Evolutionary conservation across 2,797 vertebrate genomes (phyloP).

Genomic region (Denticeps clupeoides): DNA sequence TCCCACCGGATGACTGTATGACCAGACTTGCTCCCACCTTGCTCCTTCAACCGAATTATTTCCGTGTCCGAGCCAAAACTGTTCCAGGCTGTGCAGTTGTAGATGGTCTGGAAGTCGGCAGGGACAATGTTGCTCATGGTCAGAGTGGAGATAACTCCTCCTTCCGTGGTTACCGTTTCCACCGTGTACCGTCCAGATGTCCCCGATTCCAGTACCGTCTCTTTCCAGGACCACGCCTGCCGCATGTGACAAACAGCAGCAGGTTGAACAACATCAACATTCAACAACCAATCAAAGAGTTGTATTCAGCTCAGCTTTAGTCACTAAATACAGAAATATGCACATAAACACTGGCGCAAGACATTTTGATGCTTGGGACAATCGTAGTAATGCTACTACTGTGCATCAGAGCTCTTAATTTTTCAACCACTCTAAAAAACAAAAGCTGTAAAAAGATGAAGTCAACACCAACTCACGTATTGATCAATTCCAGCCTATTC

Average conservation of each 20-base stretch:
- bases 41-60: slow-evolving; percentile 97
- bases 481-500: no score
- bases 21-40: slow-evolving; percentile 75
- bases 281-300: no score
- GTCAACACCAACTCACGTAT: no score
- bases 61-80: slow-evolving; percentile 97
- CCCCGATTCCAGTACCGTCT: slow-evolving; percentile 94
- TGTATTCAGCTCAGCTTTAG: neutral
- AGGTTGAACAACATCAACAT: neutral
- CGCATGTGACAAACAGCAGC: no score
- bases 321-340: no score
- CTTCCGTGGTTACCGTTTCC: slow-evolving; percentile 92
- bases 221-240: slow-evolving; percentile 99
- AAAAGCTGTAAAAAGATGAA: no score
- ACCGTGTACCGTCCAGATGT: slow-evolving; percentile 95
- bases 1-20: neutral
- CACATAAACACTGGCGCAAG: no score
- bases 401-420: no score
- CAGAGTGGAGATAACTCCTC: slow-evolving; percentile 91
- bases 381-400: no score
- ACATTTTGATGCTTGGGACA: no score
- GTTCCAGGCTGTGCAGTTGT: slow-evolving; percentile 99
- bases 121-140: slow-evolving; percentile 97
- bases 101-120: slow-evolving; percentile 96
- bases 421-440: no score